Evolutionary conservation across 2,113 vertebrate genomes (phyloP), one percentile per base, ranked within the genome.

Genomic region (Ctenomys sociabilis): DNA sequence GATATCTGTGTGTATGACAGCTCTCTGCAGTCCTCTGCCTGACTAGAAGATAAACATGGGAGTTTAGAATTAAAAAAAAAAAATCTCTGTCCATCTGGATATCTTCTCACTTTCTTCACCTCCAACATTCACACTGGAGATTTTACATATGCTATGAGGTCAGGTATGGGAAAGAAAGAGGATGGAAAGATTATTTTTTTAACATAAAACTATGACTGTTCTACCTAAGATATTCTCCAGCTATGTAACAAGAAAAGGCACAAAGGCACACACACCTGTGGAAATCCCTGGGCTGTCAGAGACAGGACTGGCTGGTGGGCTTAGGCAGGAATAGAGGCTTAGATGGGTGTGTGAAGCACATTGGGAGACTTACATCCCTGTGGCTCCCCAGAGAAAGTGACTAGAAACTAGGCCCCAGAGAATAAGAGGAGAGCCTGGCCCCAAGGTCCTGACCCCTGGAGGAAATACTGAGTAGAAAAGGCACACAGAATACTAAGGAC

Each of bases 131-230:
- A 85, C 28, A 14, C 16, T 91, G 59, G 37, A 70, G 32, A 68
- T 68, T 92, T 88, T 57, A 68, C 52, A 61, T 43, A 57, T 87
- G 28, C 81, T 88, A 9, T 35, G 4, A 78, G 72, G 32, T 92
- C 66, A 92, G 73, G 83, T 85, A 16, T 63, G 28, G 37, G 30
- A 91, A 61, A 5, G 21, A 93, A 95, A 35, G 17, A 28, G 22
- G 35, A 63, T 73, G 11, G 61, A 93, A 49, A 14, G 22, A 37
- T 5, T 70, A 3, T 90, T 57, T 81, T 87, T 80, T 85, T 61
- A 93, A 92, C 88, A 93, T 54, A 80, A 95, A 96, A 54, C 37
- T 66, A 78, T 89, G 61, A 77, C 26, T 68, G 35, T 82, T 90
- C 54, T 49, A 68, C 52, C 35, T 21, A 3, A 85, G 24, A 70